Evolutionary conservation across 2,113 vertebrate genomes (phyloP).

Genomic region (Sminthopsis crassicaudata): DNA sequence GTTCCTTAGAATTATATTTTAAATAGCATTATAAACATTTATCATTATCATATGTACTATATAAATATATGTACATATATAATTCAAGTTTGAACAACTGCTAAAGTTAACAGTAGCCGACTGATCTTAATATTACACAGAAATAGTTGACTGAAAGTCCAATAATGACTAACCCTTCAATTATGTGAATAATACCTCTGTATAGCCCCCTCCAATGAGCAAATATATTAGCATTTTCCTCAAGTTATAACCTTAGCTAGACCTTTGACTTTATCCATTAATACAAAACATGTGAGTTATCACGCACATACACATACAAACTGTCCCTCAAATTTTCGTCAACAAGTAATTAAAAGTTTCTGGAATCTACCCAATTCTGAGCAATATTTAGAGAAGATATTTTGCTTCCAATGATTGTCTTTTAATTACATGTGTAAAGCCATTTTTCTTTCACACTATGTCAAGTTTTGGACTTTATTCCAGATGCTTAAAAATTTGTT

Average conservation of each 20-base stretch:
- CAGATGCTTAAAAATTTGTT: background rate
- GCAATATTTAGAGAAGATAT: background rate
- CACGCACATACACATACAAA: background rate
- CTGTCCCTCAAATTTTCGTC: background rate
- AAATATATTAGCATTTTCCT: background rate
- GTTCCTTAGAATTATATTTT: slow-evolving; percentile 15
- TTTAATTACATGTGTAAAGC: background rate
- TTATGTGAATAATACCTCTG: background rate
- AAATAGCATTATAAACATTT: background rate
- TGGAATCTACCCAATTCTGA: background rate
- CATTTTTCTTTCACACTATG: background rate
- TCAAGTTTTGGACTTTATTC: slow-evolving; percentile 34
- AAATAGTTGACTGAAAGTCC: background rate
- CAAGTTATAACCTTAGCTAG: background rate
- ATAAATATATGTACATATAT: slow-evolving; percentile 7
- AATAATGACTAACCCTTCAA: background rate
- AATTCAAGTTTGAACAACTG: background rate
- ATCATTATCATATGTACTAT: background rate
- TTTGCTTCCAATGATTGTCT: background rate
- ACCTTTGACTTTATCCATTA: background rate
- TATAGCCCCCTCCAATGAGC: background rate
- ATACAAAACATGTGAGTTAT: background rate
- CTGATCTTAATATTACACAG: background rate
- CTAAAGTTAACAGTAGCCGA: background rate
- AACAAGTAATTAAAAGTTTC: background rate